Conservation (phyloP, 2,797 vertebrate species). For the Dendrocincla tyrannina region DNA sequence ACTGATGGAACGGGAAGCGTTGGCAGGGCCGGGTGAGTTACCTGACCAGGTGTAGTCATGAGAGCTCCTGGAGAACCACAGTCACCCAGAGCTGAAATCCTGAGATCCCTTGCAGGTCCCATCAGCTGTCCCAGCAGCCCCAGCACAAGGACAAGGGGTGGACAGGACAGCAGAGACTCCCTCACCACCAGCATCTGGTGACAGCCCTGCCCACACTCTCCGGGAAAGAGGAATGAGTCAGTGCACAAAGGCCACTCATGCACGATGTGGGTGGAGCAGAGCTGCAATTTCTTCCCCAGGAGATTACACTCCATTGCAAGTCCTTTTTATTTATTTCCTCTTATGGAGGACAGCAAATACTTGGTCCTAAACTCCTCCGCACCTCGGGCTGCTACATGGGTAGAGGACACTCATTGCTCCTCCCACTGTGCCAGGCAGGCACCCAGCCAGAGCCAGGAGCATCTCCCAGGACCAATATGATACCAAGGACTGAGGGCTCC, state of each 20-base stretch:
- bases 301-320: background rate
- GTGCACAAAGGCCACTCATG: background rate
- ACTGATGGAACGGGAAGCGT: background rate
- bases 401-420: background rate
- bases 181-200: background rate
- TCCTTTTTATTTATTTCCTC: background rate
- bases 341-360: background rate
- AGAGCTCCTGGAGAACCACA: background rate
- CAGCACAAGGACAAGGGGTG: background rate
- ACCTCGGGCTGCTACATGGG: background rate
- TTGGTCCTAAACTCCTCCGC: background rate
- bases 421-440: background rate
- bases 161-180: background rate
- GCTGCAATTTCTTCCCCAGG: background rate
- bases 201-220: background rate
- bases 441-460: background rate
- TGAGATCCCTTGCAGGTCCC: background rate
- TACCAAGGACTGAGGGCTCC: background rate
- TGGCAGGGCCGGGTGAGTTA: background rate
- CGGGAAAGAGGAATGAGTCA: background rate
- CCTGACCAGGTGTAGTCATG: accelerated
- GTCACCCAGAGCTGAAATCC: background rate
- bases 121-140: background rate
- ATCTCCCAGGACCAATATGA: accelerated
- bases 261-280: constrained; percentile 17